Base-by-base conservation (phyloP, 2,113 vertebrate species). In the Bos indicus region DNA sequence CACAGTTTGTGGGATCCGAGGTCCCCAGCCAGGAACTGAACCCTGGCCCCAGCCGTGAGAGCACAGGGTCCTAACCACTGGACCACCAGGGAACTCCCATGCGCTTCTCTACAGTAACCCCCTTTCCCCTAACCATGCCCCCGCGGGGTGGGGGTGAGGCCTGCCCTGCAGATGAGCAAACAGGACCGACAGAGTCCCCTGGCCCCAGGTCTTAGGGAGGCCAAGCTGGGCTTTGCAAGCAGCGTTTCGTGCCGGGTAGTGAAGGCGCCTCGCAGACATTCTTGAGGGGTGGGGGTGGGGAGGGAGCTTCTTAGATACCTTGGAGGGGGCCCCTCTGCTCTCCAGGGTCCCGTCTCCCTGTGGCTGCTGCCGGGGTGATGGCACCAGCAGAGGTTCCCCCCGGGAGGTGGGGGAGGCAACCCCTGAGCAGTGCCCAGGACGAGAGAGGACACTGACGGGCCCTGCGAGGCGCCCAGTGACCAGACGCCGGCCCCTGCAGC, bases 131-230 rank as follows among this genome's bases (percentile, higher is more conserved):
- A 28, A 1, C 10, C 51, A 57, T 0, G 0, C 12, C 67, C 11
- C 0, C 0, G 4, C 2, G 0, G 6, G n/a, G 33, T 1, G 0
- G 5, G 13, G 0, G 26, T 43, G 26, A 13, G 17, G 11, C 84
- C 54, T 51, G 14, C 46, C 21, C 30, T 4, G 10, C 57, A 30
- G 33, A 57, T 30, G 57, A 28, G 64, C 25, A 95, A 54, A 78
- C 54, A 4, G 56, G 36, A 62, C 52, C 13, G 0, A 14, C 0
- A 36, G 13, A 21, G 43, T 12, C 43, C 25, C 46, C n/a, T 1
- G 14, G 7, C 30, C 57, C 57, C 2, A 2, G 43, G 59, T 28
- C 74, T 11, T 33, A 30, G 1, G 5, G 36, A 40, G n/a, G 80
- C 77, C 52, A 13, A 54, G 56, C 0, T 1, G 43, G 56, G 26